phyloP scores from a whole-genome alignment of 2,113 vertebrate genomes.

The Eudyptes chrysolophus region DNA sequence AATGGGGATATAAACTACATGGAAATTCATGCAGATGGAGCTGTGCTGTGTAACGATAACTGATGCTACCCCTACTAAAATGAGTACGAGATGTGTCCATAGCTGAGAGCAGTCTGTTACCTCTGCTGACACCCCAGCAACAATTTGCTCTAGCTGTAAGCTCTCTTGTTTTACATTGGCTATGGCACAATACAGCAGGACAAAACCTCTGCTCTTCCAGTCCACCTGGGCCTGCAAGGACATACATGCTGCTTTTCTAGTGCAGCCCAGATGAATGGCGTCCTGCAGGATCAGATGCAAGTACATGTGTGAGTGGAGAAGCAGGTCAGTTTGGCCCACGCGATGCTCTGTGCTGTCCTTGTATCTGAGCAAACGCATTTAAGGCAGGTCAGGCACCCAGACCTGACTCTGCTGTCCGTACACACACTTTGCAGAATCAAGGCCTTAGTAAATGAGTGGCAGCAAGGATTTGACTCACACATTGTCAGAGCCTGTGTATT shows the following conservation, averaged over 20 bases:
- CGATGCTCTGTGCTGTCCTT: not conserved
- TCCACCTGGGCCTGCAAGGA: not conserved
- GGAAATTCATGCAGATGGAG: not conserved
- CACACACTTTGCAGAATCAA: not conserved
- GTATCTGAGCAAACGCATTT: not conserved
- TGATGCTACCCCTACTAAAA: not conserved
- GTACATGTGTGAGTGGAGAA: fast-evolving
- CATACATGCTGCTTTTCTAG: not conserved
- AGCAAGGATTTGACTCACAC: not conserved
- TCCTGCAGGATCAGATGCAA: not conserved
- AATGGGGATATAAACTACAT: not conserved
- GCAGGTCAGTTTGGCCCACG: not conserved
- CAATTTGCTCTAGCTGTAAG: not conserved
- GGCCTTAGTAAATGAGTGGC: not conserved
- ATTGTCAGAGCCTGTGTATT: not conserved
- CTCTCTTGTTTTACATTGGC: not conserved
- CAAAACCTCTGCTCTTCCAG: not conserved
- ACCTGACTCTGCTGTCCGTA: not conserved
- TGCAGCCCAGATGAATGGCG: not conserved
- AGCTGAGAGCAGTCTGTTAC: not conserved
- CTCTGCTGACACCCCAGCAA: not conserved
- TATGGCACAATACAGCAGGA: not conserved
- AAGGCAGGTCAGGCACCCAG: not conserved
- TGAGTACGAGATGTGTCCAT: fast-evolving
- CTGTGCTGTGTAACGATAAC: not conserved